Conservation (phyloP, 1,140 invertebrate species). For the Drosophila busckii region DNA sequence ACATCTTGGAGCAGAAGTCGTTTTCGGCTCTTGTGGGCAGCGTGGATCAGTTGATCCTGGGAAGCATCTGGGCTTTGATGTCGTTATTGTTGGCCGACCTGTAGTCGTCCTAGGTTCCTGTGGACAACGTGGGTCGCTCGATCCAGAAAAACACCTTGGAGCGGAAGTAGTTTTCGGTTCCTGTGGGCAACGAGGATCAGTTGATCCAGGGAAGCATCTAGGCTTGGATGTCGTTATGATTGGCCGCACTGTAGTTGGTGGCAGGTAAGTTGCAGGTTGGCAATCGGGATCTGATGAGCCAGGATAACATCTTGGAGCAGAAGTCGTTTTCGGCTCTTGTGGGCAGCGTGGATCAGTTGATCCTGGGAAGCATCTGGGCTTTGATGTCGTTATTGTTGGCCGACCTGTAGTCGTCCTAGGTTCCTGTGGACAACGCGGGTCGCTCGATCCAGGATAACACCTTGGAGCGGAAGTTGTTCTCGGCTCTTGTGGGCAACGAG, state of each 20-base stretch:
- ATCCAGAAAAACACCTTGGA: no score
- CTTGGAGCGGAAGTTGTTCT: not conserved
- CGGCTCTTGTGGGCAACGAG: constrained; percentile 57
- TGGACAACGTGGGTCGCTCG: no score
- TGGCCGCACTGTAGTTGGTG: constrained; percentile 21
- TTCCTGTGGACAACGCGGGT: constrained; percentile 53
- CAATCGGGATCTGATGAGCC: constrained; percentile 79
- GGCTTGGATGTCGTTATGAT: constrained; percentile 43
- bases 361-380: no score
- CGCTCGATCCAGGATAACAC: constrained; percentile 15
- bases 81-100: constrained; percentile 67
- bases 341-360: constrained; percentile 11
- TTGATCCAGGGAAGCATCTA: constrained; percentile 80
- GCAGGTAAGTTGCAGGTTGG: constrained; percentile 65
- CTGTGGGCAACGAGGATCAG: no score
- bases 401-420: no score
- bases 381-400: no score
- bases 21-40: no score
- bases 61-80: constrained; percentile 12
- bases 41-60: constrained; percentile 2
- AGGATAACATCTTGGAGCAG: constrained; percentile 70
- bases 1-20: no score
- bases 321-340: constrained; percentile 16
- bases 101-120: no score
- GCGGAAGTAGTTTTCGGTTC: no score